These are phyloP conservation scores for Festucalex cinctus DNA, from an alignment of 2,113 vertebrate genomes.

Conservation along the genomic window DNA sequence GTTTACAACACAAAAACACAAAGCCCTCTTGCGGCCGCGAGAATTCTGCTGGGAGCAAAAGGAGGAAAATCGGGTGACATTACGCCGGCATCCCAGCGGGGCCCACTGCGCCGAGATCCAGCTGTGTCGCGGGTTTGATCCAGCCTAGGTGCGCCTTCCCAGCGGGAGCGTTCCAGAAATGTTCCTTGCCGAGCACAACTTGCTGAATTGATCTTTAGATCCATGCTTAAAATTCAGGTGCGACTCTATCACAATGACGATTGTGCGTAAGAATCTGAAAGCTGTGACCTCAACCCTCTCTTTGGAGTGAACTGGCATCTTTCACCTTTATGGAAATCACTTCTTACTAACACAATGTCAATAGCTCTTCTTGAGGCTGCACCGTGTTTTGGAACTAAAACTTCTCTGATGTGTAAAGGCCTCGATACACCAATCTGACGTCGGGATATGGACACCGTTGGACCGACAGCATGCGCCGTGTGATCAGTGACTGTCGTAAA, in stretches of 20 bases:
- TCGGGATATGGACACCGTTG: too few species aligned
- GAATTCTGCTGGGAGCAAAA: conserved; percentile 1
- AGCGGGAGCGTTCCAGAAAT: conserved; percentile 10
- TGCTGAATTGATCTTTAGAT: conserved; percentile 3
- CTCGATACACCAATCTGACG: too few species aligned
- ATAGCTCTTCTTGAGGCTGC: too few species aligned
- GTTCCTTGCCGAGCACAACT: not conserved
- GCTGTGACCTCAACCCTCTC: not conserved
- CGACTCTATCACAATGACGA: not conserved
- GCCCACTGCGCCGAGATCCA: not conserved
- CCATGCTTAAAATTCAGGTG: conserved; percentile 3
- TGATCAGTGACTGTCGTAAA: too few species aligned
- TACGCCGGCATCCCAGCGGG: conserved; percentile 8
- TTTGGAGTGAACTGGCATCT: not conserved
- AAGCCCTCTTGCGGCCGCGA: not conserved
- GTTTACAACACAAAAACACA: not conserved
- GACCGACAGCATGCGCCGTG: too few species aligned
- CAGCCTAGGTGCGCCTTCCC: not conserved
- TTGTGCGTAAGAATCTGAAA: not conserved
- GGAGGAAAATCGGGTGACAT: conserved; percentile 1
- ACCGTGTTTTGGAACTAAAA: too few species aligned
- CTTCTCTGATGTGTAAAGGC: too few species aligned
- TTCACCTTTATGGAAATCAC: not conserved
- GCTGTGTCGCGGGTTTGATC: not conserved
- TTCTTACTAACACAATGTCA: too few species aligned